Evolutionary conservation across 2,113 vertebrate genomes (phyloP).

Genomic region (Pungitius pungitius): DNA sequence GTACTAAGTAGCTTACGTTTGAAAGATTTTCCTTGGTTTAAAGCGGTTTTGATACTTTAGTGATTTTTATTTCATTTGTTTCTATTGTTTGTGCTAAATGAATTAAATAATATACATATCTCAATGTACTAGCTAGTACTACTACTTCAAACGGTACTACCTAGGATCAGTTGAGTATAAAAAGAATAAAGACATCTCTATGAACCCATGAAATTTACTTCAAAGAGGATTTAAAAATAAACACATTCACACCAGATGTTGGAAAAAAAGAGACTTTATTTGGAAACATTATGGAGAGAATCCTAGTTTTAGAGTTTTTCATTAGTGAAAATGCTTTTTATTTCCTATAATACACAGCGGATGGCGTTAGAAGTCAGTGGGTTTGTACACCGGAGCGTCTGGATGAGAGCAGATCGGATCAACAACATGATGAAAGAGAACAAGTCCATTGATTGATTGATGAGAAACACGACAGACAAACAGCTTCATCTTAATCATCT

Average conservation of each 20-base stretch:
- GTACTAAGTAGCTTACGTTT: background rate
- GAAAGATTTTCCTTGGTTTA: background rate
- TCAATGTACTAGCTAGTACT: background rate
- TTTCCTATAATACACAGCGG: too few species aligned
- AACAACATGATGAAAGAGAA: slow-evolving; percentile 59
- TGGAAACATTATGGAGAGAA: too few species aligned
- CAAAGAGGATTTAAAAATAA: background rate
- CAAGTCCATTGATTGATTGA: slow-evolving; percentile 47
- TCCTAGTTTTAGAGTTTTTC: too few species aligned
- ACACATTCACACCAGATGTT: background rate
- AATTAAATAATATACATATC: background rate
- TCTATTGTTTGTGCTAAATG: background rate
- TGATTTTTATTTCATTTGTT: background rate
- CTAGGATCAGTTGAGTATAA: background rate
- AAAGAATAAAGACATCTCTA: background rate
- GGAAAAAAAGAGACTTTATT: slow-evolving; percentile 74
- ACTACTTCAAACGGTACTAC: background rate
- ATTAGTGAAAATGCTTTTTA: too few species aligned
- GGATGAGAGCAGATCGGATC: slow-evolving; percentile 73
- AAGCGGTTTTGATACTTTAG: background rate
- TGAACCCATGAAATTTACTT: background rate
- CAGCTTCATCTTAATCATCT: slow-evolving; percentile 72
- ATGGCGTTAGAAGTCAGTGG: too few species aligned
- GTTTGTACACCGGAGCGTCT: too few species aligned
- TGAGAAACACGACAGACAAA: slow-evolving; percentile 79